Percentiles rank a stretch among this genome's conserved stretches.
Conservation (phyloP, 2,113 vertebrate species). For the Castor canadensis region DNA sequence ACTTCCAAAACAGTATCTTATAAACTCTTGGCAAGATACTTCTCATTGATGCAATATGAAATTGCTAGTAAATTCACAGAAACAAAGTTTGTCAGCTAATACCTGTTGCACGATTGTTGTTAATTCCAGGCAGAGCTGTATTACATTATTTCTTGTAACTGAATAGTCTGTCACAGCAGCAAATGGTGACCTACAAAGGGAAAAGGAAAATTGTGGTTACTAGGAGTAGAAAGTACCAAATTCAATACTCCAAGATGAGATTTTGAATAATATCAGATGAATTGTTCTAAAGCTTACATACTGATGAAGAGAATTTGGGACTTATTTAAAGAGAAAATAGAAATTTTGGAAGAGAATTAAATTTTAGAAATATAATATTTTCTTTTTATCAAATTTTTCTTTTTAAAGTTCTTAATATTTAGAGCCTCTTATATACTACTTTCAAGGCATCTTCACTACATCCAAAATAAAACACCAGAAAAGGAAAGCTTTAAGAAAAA, state of each 20-base stretch:
- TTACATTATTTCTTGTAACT: slow-evolving; percentile 98
- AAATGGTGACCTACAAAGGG: slow-evolving; percentile 94
- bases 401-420: slow-evolving; percentile 37
- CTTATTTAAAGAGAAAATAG: background rate
- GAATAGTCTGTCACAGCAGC: slow-evolving; percentile 98
- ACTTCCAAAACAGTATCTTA: slow-evolving; percentile 23
- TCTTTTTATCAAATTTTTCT: slow-evolving; percentile 15
- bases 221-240: slow-evolving; percentile 14
- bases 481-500: background rate
- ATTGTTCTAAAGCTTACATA: slow-evolving; percentile 20
- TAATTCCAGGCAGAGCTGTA: slow-evolving; percentile 98
- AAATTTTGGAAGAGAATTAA: slow-evolving; percentile 40
- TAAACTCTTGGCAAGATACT: slow-evolving; percentile 26
- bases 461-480: slow-evolving; percentile 48
- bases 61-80: slow-evolving; percentile 50
- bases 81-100: slow-evolving; percentile 70
- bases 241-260: background rate
- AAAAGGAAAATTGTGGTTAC: slow-evolving; percentile 58
- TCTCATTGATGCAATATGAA: slow-evolving; percentile 28
- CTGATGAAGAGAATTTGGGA: slow-evolving; percentile 22
- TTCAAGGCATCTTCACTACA: background rate
- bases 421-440: background rate
- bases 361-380: slow-evolving; percentile 48
- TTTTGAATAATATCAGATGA: slow-evolving; percentile 53
- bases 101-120: slow-evolving; percentile 99